phyloP scores from a whole-genome alignment of 2,888 invertebrate species.

The Aricia artaxerxes region DNA sequence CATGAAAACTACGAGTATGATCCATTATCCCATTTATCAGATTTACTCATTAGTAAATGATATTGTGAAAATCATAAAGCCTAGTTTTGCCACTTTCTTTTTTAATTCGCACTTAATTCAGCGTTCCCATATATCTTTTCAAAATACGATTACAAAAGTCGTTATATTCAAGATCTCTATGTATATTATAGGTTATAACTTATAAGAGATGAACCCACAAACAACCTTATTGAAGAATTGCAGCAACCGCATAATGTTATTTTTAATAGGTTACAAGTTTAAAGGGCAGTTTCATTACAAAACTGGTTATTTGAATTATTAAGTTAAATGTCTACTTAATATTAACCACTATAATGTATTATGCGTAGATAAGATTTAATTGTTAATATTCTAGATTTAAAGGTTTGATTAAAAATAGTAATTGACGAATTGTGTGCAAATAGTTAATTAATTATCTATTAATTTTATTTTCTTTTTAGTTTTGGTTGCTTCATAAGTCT shows the following conservation, averaged over 20 bases:
- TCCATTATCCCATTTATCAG: too few species aligned
- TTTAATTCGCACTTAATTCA: too few species aligned
- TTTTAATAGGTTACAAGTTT: constrained; percentile 24
- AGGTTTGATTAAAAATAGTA: background rate
- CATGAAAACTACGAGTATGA: too few species aligned
- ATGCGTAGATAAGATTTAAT: background rate
- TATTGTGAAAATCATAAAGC: too few species aligned
- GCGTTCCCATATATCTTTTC: too few species aligned
- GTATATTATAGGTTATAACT: background rate
- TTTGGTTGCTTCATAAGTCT: too few species aligned
- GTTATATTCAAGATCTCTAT: background rate
- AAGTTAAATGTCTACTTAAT: constrained; percentile 22
- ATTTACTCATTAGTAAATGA: too few species aligned
- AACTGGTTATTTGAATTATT: constrained; percentile 21
- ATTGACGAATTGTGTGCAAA: background rate
- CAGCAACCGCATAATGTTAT: constrained; percentile 14
- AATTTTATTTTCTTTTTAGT: too few species aligned
- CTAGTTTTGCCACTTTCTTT: too few species aligned
- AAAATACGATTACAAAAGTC: too few species aligned
- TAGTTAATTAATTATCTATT: too few species aligned
- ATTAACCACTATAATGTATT: background rate
- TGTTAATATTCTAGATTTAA: background rate
- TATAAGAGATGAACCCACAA: background rate
- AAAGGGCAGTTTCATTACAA: constrained; percentile 22
- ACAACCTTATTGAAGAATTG: constrained; percentile 8